These are phyloP conservation scores for Rhaphigaster nebulosa DNA, from an alignment of 2,888 invertebrate species.

Conservation along the genomic window DNA sequence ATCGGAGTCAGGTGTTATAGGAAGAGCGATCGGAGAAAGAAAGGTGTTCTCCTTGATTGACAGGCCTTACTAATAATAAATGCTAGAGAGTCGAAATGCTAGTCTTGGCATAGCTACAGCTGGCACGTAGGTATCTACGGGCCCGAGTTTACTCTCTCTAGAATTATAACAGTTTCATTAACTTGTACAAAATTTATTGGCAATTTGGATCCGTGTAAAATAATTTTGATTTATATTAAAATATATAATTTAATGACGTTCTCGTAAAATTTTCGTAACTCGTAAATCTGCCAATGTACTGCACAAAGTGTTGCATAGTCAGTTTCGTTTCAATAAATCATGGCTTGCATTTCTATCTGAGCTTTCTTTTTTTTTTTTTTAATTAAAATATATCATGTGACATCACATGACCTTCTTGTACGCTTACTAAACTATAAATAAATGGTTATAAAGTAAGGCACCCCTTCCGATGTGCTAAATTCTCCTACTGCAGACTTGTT, in stretches of 20 bases:
- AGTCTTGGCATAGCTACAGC: not conserved
- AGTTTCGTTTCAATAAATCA: too few relatives aligned
- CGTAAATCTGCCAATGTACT: too few relatives aligned
- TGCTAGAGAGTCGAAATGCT: not conserved
- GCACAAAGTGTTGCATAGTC: too few relatives aligned
- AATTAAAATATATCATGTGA: too few relatives aligned
- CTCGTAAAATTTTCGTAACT: not conserved
- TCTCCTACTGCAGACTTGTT: too few relatives aligned
- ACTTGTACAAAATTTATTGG: not conserved
- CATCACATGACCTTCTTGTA: too few relatives aligned
- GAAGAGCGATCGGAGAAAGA: not conserved
- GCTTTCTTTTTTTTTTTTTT: too few relatives aligned
- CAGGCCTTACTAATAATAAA: not conserved
- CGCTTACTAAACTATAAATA: too few relatives aligned
- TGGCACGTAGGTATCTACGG: not conserved
- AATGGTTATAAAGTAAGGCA: too few relatives aligned
- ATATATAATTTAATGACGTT: not conserved
- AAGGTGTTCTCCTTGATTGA: not conserved
- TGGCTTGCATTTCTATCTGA: too few relatives aligned
- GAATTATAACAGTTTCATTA: not conserved
- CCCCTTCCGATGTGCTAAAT: too few relatives aligned
- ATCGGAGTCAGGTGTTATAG: not conserved
- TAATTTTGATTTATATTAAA: not conserved
- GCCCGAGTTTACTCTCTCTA: not conserved
- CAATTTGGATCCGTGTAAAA: not conserved